These are phyloP conservation scores for Drosophila borborema DNA, from an alignment of 2,888 invertebrate genomes.

Conservation along the genomic window DNA sequence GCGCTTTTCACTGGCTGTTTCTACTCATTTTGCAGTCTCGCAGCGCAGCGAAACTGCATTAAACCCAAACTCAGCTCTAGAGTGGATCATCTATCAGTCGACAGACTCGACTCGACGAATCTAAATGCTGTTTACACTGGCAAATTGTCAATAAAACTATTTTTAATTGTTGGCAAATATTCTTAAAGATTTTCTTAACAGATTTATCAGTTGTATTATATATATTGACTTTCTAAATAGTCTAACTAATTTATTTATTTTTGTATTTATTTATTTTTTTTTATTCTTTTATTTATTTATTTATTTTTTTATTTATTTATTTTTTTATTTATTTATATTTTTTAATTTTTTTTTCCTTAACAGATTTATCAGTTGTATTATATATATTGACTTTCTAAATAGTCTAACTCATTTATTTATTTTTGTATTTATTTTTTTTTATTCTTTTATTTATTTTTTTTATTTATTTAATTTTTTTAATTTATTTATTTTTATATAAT, in stretches of 20 bases:
- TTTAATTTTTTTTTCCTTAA: background rate
- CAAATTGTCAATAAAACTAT: background rate
- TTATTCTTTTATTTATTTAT: too few relatives aligned
- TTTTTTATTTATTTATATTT: too few relatives aligned
- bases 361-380: background rate
- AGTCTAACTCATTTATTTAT: too few relatives aligned
- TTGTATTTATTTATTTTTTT: too few relatives aligned
- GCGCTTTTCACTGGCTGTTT: constrained; percentile 9
- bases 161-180: background rate
- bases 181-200: background rate
- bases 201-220: background rate
- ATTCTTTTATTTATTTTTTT: too few relatives aligned
- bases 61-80: background rate
- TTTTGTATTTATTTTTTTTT: too few relatives aligned
- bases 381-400: too few relatives aligned
- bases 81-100: constrained; percentile 7
- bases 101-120: background rate
- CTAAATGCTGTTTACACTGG: background rate
- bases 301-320: too few relatives aligned
- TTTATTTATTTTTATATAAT: too few relatives aligned
- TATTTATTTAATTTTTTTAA: too few relatives aligned
- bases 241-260: too few relatives aligned
- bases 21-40: constrained; percentile 5
- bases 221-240: too few relatives aligned
- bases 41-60: background rate